Base-by-base conservation (phyloP, 2,888 invertebrate species). In the Aleiodes leptofemur region DNA sequence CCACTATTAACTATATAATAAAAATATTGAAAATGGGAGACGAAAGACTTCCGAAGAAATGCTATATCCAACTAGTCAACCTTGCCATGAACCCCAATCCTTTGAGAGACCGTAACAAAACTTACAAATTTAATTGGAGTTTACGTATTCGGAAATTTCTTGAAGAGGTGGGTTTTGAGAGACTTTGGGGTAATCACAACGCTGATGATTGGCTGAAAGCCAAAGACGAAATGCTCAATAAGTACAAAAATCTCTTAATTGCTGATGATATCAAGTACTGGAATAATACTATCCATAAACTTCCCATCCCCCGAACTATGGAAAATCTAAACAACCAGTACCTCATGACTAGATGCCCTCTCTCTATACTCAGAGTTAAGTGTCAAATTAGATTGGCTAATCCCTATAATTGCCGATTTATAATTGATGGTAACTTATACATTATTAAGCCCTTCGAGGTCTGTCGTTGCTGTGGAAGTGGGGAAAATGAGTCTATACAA, bases 151-250 rank as follows among this genome's bases (percentile, higher is more conserved):
- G 64, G 11, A n/a, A 64, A 11, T 70, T 76, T 9, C 14, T 76
- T 13, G 7, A 16, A 0, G 34, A 43, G 38, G 69, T 51, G n/a
- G 53, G 68, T 8, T 29, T 48, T 13, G 8, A n/a, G 11, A 56
- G 56, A 31, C 69, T 75, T 6, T 75, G 75, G 71, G 64, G 72
- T n/a, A 38, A 31, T 13, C 13, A 13, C 9, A 57, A 76, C 8
- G 55, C 76, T 9, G 11, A 57, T 31, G 29, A 29, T 9, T 57
- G 57, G 57, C 13, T n/a, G 11, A 29, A 29, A 11, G 11, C 23
- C 9, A 57, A 9, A 9, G 57, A 31, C 1, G 4, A 29, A 31
- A 16, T 57, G 29, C 31, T 57, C 2, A n/a, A 8, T 8, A 31
- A 23, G 0, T 57, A 51, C 11, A 13, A 31, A 8, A 29, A 57